Evolutionary conservation across 2,888 invertebrate genomes (phyloP).

Genomic region (Scelioninae gen. 2): DNA sequence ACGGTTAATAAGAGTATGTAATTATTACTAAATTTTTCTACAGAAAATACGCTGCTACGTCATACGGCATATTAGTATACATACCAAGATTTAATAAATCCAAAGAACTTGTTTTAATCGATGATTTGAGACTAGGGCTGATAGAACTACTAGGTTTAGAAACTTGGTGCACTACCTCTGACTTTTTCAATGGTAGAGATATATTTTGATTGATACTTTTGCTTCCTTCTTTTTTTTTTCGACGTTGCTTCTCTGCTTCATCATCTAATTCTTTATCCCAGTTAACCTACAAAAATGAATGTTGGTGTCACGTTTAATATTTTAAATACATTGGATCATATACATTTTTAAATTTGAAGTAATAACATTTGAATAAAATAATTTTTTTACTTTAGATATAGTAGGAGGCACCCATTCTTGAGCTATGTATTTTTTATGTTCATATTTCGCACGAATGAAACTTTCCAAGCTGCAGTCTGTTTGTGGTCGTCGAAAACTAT

Average conservation of each 20-base stretch:
- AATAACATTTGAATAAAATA: not conserved
- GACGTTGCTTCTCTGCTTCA: conserved; percentile 87
- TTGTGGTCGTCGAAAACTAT: conserved; percentile 96
- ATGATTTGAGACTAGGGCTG: conserved; percentile 77
- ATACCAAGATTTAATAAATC: conserved; percentile 77
- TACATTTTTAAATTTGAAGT: too few species aligned
- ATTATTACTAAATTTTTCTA: too few species aligned
- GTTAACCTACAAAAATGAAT: conserved; percentile 73
- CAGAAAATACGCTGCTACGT: too few species aligned
- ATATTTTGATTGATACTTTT: conserved; percentile 75
- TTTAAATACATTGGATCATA: too few species aligned
- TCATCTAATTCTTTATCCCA: conserved; percentile 93
- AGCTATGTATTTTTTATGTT: conserved; percentile 99
- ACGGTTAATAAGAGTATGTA: too few species aligned
- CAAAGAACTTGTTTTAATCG: conserved; percentile 73
- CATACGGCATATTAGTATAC: conserved; percentile 38
- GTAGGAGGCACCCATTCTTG: conserved; percentile 96
- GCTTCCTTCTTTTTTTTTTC: conserved; percentile 85
- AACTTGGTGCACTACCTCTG: conserved; percentile 77
- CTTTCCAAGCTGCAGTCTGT: conserved; percentile 94
- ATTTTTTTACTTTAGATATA: conserved; percentile 83
- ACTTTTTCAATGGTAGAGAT: conserved; percentile 73
- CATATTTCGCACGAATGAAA: conserved; percentile 98
- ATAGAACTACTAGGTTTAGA: conserved; percentile 78
- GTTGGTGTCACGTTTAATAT: too few species aligned